Evolutionary conservation across 2,113 vertebrate species (phyloP).

Genomic region (Misgurnus anguillicaudatus): DNA sequence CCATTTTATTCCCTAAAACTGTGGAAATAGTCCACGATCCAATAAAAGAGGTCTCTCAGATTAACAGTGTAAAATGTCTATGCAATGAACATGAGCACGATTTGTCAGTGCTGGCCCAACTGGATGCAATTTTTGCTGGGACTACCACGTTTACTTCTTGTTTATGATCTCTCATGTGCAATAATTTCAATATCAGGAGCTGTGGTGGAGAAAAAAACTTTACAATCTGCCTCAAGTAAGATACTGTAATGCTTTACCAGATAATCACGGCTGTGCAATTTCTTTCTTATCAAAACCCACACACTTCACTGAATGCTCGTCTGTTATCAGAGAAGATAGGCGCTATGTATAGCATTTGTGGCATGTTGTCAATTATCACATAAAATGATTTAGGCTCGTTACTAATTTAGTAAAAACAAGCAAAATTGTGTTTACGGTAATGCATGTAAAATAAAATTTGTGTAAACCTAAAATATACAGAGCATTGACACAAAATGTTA

Average conservation of each 20-base stretch:
- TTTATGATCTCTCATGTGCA: constrained; percentile 6
- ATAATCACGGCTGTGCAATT: constrained; percentile 15
- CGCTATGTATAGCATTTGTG: background rate
- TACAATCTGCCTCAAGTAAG: constrained; percentile 6
- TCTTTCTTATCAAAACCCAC: constrained; percentile 34
- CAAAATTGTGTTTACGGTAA: background rate
- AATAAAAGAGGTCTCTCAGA: background rate
- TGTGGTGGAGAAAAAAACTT: background rate
- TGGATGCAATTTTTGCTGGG: background rate
- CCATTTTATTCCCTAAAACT: background rate
- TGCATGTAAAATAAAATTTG: background rate
- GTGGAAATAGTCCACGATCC: background rate
- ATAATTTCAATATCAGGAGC: constrained; percentile 21
- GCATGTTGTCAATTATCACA: background rate
- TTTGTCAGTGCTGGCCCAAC: background rate
- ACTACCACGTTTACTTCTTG: background rate
- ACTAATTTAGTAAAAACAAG: background rate
- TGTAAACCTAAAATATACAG: background rate
- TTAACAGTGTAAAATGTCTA: background rate
- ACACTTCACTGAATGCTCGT: constrained; percentile 8
- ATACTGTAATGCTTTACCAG: constrained; percentile 7
- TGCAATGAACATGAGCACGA: background rate
- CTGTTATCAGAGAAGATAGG: constrained; percentile 16
- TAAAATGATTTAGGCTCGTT: background rate
- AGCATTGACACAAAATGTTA: no score